A percentile compares a stretch with the other conserved stretches of the same genome.
Evolutionary conservation across 2,113 vertebrate genomes (phyloP).

Genomic region (Pelusios castaneus): DNA sequence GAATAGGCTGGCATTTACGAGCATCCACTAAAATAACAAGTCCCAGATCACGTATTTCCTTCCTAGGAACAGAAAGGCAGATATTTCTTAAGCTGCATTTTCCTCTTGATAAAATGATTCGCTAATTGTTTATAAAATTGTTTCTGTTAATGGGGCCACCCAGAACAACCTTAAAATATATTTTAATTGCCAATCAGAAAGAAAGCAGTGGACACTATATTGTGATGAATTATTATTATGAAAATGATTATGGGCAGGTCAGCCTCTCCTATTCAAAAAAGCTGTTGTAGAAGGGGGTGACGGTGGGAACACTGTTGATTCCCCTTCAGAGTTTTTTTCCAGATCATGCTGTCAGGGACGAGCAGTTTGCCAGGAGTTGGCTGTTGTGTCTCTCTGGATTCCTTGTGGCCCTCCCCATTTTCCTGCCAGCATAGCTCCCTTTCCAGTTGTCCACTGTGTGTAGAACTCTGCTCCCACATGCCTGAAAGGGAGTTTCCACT

Average conservation of each 20-base stretch:
- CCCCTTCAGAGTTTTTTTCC: neutral
- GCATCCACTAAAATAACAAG: slow-evolving; percentile 82
- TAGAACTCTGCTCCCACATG: neutral
- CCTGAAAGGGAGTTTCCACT: neutral
- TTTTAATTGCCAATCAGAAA: neutral
- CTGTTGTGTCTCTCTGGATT: neutral
- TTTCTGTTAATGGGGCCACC: too few relatives aligned
- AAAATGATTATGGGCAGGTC: neutral
- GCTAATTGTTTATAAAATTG: neutral
- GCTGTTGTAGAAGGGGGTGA: neutral
- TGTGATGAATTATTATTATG: neutral
- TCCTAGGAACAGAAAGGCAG: slow-evolving; percentile 65
- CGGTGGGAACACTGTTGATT: neutral
- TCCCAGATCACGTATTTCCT: slow-evolving; percentile 80
- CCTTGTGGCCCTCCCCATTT: neutral
- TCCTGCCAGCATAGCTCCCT: neutral
- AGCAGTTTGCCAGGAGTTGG: neutral
- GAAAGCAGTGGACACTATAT: neutral
- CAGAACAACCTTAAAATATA: neutral
- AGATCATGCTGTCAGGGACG: neutral
- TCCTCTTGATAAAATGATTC: neutral
- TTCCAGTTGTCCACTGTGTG: neutral
- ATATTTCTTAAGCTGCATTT: neutral
- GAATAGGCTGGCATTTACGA: slow-evolving; percentile 74
- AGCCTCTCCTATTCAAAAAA: neutral